phyloP scores from a whole-genome alignment of 2,888 invertebrate genomes.

The Syrphus vitripennis region DNA sequence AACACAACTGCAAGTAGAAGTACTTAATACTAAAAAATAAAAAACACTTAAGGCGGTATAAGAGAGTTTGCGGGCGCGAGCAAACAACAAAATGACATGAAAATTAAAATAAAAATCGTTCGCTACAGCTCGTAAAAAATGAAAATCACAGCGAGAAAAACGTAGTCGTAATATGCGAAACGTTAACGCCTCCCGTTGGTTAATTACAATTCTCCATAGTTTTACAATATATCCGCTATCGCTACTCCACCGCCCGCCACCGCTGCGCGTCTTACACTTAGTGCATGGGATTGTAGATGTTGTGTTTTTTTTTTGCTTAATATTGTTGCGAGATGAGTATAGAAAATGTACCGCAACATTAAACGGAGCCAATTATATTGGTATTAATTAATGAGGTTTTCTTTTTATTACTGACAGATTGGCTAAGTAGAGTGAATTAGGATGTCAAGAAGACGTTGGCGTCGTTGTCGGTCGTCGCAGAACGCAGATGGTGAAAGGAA shows the following conservation, averaged over 20 bases:
- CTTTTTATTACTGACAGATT: slow-evolving; percentile 60
- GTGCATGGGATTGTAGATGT: slow-evolving; percentile 18
- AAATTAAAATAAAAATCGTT: slow-evolving; percentile 65
- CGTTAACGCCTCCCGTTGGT: slow-evolving; percentile 70
- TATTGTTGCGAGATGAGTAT: slow-evolving; percentile 27
- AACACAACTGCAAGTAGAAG: slow-evolving; percentile 10
- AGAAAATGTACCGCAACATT: slow-evolving; percentile 22
- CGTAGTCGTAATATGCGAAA: slow-evolving; percentile 70
- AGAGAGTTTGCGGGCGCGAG: slow-evolving; percentile 18
- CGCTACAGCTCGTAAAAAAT: slow-evolving; percentile 46
- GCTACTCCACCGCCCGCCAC: neutral
- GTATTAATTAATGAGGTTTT: slow-evolving; percentile 56
- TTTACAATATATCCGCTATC: slow-evolving; percentile 18
- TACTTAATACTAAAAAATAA: neutral
- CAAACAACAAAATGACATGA: slow-evolving; percentile 46
- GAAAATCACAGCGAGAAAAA: slow-evolving; percentile 61
- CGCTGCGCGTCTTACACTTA: neutral
- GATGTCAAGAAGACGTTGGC: neutral
- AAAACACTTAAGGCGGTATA: neutral
- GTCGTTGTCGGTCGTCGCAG: neutral
- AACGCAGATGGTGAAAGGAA: neutral
- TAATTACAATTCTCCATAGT: slow-evolving; percentile 56
- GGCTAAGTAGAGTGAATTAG: slow-evolving; percentile 20
- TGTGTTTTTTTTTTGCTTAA: neutral
- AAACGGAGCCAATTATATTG: slow-evolving; percentile 57